These are phyloP conservation scores for Plectrocnemia conspersa DNA, from an alignment of 1,140 invertebrate species.

Conservation along the genomic window DNA sequence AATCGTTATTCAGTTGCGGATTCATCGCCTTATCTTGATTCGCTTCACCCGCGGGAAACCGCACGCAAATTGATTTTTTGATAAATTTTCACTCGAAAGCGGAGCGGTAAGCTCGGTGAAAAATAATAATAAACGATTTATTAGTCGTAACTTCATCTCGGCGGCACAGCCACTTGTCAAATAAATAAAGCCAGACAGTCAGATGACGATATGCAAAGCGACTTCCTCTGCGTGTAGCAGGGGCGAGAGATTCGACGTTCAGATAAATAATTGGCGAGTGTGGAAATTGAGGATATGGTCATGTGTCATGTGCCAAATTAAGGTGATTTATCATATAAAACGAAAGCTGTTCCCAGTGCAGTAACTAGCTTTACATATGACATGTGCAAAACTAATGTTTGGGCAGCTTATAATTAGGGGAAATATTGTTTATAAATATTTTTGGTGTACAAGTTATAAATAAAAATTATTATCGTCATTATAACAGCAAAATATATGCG, in stretches of 20 bases:
- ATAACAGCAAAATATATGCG: too few species aligned
- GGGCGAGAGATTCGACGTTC: not conserved
- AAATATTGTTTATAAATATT: too few species aligned
- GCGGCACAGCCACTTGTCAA: conserved; percentile 25
- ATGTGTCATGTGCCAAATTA: not conserved
- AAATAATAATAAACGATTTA: conserved; percentile 34
- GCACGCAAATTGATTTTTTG: conserved; percentile 1
- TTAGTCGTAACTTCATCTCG: conserved; percentile 23
- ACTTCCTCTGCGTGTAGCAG: not conserved
- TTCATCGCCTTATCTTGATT: not conserved
- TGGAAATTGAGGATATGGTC: not conserved
- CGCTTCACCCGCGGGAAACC: not conserved
- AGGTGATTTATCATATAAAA: not conserved
- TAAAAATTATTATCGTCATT: too few species aligned
- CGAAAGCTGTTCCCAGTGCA: too few species aligned
- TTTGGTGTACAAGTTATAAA: too few species aligned
- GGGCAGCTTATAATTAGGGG: too few species aligned
- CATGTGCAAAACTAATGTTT: too few species aligned
- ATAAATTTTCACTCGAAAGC: not conserved
- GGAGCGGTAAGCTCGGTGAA: not conserved
- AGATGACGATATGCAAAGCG: conserved; percentile 25
- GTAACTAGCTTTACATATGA: too few species aligned
- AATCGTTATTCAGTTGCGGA: not conserved
- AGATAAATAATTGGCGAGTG: not conserved
- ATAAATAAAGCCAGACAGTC: conserved; percentile 30